These are phyloP conservation scores for Caenorhabditis sp. DNA, from an alignment of 2,888 invertebrate species.

Conservation along the genomic window DNA sequence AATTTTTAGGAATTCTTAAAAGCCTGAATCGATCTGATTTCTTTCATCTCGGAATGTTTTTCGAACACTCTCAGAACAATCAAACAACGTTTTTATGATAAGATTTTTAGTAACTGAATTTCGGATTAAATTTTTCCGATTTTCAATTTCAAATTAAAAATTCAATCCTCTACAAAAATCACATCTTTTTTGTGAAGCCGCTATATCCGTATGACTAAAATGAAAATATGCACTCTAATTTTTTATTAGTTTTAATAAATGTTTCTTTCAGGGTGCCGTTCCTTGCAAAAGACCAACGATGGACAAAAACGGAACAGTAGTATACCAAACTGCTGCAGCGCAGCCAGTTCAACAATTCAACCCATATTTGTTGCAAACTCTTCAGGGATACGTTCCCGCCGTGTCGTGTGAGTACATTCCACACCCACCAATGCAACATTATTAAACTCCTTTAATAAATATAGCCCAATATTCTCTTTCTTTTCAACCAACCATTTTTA, in stretches of 20 bases:
- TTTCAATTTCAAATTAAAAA: no score
- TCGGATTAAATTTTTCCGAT: no score
- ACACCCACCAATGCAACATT: neutral
- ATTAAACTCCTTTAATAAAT: neutral
- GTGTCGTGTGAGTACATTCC: slow-evolving; percentile 61
- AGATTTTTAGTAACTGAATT: no score
- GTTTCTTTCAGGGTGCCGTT: slow-evolving; percentile 50
- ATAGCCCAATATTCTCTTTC: neutral
- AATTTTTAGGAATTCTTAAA: no score
- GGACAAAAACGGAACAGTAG: slow-evolving; percentile 59
- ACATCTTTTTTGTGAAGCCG: no score
- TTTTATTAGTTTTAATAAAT: neutral
- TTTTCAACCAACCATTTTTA: neutral
- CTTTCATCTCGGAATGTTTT: no score
- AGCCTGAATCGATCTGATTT: no score
- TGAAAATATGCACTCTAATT: no score
- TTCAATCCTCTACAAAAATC: no score
- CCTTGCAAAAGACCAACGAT: slow-evolving; percentile 57
- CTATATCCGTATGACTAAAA: no score
- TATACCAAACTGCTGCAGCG: slow-evolving; percentile 35
- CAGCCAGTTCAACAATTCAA: slow-evolving; percentile 51
- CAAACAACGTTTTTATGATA: no score
- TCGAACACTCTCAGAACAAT: no score
- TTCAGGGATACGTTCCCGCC: slow-evolving; percentile 57
- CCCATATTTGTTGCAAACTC: slow-evolving; percentile 52